Conservation (phyloP, 1,140 invertebrate genomes). For the Apis mellifera region Amel_HAv3.1 CM009940.2:3576001-3576500, state of each 20-base stretch:
- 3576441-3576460: neutral
- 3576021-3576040: too few species aligned
- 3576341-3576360: slow-evolving; percentile 59
- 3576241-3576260: slow-evolving; percentile 49
- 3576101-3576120: too few species aligned
- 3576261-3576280: slow-evolving; percentile 54
- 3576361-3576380: slow-evolving; percentile 65
- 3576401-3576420: slow-evolving; percentile 43
- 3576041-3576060: too few species aligned
- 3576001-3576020: too few species aligned
- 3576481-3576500: neutral
- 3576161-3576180: neutral
- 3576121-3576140: too few species aligned
- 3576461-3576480: neutral
- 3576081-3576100: too few species aligned
- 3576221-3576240: slow-evolving; percentile 12
- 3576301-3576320: slow-evolving; percentile 42
- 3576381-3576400: slow-evolving; percentile 44
- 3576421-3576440: neutral
- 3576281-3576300: slow-evolving; percentile 43
- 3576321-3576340: slow-evolving; percentile 51
- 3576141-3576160: neutral
- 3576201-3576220: neutral
- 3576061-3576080: too few species aligned
- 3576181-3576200: neutral